Base-by-base conservation (phyloP, 2,888 invertebrate species). In the Hybos culiciformis region DNA sequence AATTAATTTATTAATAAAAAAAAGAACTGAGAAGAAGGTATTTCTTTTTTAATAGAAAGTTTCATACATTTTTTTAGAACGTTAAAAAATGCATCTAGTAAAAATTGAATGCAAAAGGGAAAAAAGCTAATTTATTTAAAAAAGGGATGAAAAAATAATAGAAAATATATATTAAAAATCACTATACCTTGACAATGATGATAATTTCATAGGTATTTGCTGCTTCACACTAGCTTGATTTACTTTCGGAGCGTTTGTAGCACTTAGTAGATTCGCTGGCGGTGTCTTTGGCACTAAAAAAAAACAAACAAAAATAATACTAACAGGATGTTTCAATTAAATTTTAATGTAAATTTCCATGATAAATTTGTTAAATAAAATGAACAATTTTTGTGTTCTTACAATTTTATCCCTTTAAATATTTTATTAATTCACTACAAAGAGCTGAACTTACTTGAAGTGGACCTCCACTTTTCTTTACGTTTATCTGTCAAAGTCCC, bases 121-220 rank as follows among this genome's bases (percentile, higher is more conserved):
- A 19, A 26, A 26, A 37, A 9, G 18, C 39, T 37, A 32, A 37
- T 46, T 38, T 45, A 40, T 45, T 43, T 45, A 20, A 47, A 21
- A 43, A 38, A 48, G 45, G 40, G 43, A 40, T 43, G 19, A 40
- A 48, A 44, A 44, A 34, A 37, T 46, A 45, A 41, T 44, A 38
- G 39, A 46, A 46, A 43, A 29, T 38, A 39, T 26, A 39, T 34
- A 37, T 41, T 41, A 44, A n/a, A n/a, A n/a, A n/a, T n/a, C n/a
- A n/a, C n/a, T n/a, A n/a, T n/a, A 56, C 56, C 55, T 57, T 37
- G 54, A 63, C 12, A 63, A 69, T 20, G 78, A 77, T n/a, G 88
- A 87, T 36, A 92, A 70, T 61, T 92, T 92, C 50, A 91, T 69
- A 0, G 93, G 93, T 46, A 93, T 68, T 63, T 92, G 91, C 57